These are phyloP conservation scores for Andrena hattorfiana DNA, from an alignment of 2,888 invertebrate genomes.

Conservation along the genomic window DNA sequence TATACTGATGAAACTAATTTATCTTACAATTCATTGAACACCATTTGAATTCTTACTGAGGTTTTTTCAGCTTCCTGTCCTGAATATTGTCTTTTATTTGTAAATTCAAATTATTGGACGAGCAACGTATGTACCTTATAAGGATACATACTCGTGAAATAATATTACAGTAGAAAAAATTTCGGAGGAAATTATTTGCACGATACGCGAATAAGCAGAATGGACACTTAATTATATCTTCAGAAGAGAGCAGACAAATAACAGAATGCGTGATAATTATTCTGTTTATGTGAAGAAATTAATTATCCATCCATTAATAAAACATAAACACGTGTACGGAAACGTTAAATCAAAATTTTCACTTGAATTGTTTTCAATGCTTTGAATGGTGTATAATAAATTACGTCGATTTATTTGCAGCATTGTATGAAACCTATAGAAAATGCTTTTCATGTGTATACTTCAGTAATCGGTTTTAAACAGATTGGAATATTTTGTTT, in stretches of 20 bases:
- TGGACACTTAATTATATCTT: background rate
- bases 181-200: background rate
- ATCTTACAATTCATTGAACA: background rate
- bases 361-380: background rate
- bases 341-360: background rate
- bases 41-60: background rate
- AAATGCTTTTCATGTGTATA: background rate
- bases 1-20: background rate
- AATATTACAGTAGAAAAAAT: background rate
- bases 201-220: background rate
- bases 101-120: too few species aligned
- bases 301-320: background rate
- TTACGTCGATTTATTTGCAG: background rate
- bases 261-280: constrained; percentile 6
- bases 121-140: too few species aligned
- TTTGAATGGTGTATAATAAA: background rate
- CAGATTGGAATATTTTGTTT: background rate
- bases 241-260: background rate
- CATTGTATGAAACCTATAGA: background rate
- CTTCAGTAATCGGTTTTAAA: background rate
- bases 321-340: background rate
- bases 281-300: background rate
- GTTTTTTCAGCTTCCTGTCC: background rate
- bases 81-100: too few species aligned
- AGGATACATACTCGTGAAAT: background rate